These are phyloP conservation scores for Drosophila leontia DNA, from an alignment of 1,140 invertebrate genomes.

Conservation along the genomic window DNA sequence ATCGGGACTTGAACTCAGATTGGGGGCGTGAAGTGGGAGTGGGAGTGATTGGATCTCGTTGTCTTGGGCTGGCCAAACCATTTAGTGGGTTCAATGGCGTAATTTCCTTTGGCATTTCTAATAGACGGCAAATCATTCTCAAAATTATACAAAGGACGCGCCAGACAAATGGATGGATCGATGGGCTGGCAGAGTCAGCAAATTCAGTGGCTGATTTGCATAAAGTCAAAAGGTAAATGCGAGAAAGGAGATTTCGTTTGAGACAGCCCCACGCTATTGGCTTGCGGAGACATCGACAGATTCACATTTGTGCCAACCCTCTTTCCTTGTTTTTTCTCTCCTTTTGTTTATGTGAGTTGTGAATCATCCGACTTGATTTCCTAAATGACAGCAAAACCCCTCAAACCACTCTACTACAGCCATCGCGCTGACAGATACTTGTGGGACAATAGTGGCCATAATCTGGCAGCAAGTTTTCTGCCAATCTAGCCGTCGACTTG, in stretches of 20 bases:
- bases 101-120: conserved; percentile 65
- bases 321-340: background rate
- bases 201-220: conserved; percentile 58
- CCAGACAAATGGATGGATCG: conserved; percentile 38
- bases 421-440: conserved; percentile 27
- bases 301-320: conserved; percentile 33
- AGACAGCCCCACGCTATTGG: conserved; percentile 51
- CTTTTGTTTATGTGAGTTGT: conserved; percentile 46
- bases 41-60: conserved; percentile 24
- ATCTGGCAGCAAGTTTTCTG: conserved; percentile 59
- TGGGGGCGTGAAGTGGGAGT: conserved; percentile 4
- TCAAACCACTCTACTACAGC: conserved; percentile 19
- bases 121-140: conserved; percentile 65
- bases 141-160: conserved; percentile 60
- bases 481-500: conserved; percentile 41
- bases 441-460: conserved; percentile 46
- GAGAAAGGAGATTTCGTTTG: conserved; percentile 19
- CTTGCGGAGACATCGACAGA: conserved; percentile 43
- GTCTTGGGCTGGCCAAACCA: conserved; percentile 35
- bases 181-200: conserved; percentile 41
- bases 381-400: conserved; percentile 64
- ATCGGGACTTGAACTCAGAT: background rate
- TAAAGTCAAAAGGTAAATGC: conserved; percentile 36
- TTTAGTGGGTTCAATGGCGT: conserved; percentile 71
- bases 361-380: conserved; percentile 77